These are phyloP conservation scores for Sphaerodactylus townsendi DNA, from an alignment of 2,113 vertebrate species.

Conservation along the genomic window DNA sequence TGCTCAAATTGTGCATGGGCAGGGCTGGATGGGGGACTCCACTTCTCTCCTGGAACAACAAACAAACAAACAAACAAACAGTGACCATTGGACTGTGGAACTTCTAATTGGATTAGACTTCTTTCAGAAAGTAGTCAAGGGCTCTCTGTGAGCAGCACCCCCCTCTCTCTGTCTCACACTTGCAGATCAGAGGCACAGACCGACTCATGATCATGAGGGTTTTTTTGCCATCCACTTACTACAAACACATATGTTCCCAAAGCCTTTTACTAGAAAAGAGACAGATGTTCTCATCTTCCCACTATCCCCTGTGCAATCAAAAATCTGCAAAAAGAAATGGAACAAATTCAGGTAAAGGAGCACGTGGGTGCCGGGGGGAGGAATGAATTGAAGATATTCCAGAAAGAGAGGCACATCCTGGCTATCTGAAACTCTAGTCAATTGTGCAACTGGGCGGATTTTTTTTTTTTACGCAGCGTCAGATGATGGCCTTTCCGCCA, in stretches of 20 bases:
- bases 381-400: background rate
- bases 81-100: constrained; percentile 50
- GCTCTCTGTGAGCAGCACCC: constrained; percentile 31
- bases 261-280: constrained; percentile 43
- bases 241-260: constrained; percentile 39
- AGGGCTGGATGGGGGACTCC: background rate
- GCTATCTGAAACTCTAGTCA: constrained; percentile 19
- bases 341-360: background rate
- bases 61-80: background rate
- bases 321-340: constrained; percentile 25
- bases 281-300: constrained; percentile 44
- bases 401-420: background rate
- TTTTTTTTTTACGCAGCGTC: constrained; percentile 28
- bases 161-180: constrained; percentile 4
- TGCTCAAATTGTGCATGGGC: constrained; percentile 26
- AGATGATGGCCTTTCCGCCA: constrained; percentile 30
- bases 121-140: constrained; percentile 36
- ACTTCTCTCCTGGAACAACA: constrained; percentile 16
- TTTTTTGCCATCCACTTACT: constrained; percentile 24
- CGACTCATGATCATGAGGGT: constrained; percentile 32
- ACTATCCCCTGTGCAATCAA: constrained; percentile 8
- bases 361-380: background rate
- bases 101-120: constrained; percentile 27
- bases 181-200: background rate
- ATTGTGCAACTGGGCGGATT: background rate